Conservation (phyloP, 2,888 invertebrate genomes). For the Latheticus oryzae region DNA sequence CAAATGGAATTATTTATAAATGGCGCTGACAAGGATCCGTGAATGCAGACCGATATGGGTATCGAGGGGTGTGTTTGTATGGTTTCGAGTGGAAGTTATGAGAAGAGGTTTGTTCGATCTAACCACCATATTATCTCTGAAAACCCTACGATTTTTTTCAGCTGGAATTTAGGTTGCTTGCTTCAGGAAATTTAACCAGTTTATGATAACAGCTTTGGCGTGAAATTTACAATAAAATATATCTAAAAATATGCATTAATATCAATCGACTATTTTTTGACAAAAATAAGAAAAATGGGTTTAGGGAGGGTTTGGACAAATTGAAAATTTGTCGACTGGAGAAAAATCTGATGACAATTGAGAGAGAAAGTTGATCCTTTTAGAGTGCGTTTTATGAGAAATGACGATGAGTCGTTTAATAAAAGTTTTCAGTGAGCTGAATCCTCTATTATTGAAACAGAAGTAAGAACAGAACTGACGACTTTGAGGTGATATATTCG, state of each 20-base stretch:
- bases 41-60: conserved; percentile 8
- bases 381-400: neutral
- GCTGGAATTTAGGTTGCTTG: too few relatives aligned
- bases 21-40: conserved; percentile 26
- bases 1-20: conserved; percentile 35
- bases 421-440: neutral
- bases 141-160: neutral
- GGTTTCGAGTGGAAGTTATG: conserved; percentile 1
- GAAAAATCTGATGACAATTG: neutral
- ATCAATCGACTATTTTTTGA: too few relatives aligned
- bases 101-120: neutral
- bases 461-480: neutral
- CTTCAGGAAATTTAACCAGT: conserved; percentile 18
- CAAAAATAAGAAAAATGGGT: conserved; percentile 11
- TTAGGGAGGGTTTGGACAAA: neutral
- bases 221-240: conserved; percentile 6
- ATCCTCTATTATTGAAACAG: conserved; percentile 2
- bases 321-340: neutral
- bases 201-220: conserved; percentile 10
- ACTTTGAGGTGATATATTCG: too few relatives aligned
- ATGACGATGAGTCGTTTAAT: conserved; percentile 2
- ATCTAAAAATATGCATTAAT: conserved; percentile 5
- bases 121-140: neutral
- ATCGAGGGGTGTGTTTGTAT: conserved; percentile 1
- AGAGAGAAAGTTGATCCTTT: conserved; percentile 5